Conservation (phyloP, 1,140 invertebrate species). For the Ceratina australensis region DNA sequence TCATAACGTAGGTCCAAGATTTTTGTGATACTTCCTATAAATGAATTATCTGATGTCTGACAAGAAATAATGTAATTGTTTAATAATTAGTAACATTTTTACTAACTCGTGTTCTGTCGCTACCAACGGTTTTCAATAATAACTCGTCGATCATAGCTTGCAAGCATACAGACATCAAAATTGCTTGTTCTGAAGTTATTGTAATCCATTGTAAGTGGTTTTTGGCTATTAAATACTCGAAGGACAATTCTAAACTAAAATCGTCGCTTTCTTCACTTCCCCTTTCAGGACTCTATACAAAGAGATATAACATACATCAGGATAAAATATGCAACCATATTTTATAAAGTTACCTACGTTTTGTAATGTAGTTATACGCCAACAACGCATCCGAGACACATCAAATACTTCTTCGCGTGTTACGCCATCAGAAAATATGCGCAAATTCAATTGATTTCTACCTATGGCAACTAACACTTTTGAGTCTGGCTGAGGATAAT, state of each 20-base stretch:
- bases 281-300: conserved; percentile 68
- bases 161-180: conserved; percentile 96
- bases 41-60: conserved; percentile 68
- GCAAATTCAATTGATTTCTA: conserved; percentile 88
- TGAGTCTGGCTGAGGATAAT: conserved; percentile 87
- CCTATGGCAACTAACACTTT: conserved; percentile 87
- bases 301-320: conserved; percentile 8
- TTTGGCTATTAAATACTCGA: conserved; percentile 97
- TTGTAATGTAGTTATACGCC: conserved; percentile 95
- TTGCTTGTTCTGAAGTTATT: conserved; percentile 92
- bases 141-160: conserved; percentile 97
- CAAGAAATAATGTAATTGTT: conserved; percentile 59
- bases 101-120: conserved; percentile 71
- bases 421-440: conserved; percentile 74
- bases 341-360: conserved; percentile 81
- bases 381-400: conserved; percentile 96
- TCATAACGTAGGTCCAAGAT: conserved; percentile 80
- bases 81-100: conserved; percentile 49
- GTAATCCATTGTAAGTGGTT: conserved; percentile 96
- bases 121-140: conserved; percentile 88
- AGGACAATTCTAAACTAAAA: conserved; percentile 89
- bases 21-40: conserved; percentile 66
- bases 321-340: conserved; percentile 4
- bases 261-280: conserved; percentile 65
- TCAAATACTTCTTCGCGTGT: conserved; percentile 90